phyloP scores from a whole-genome alignment of 2,888 invertebrate species.

The Campoplex capitator region DNA sequence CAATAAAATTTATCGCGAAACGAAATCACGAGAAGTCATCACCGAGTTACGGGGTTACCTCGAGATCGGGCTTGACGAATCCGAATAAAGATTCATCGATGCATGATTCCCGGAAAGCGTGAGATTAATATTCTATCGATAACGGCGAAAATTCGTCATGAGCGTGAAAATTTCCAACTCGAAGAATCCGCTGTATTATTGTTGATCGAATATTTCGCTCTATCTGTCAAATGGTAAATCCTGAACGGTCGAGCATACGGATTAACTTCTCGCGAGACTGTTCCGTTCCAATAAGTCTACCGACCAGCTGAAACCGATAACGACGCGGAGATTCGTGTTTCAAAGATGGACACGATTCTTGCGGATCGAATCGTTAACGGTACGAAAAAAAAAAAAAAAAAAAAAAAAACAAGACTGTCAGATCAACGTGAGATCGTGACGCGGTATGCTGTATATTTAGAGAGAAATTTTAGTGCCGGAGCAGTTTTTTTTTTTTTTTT shows the following conservation, averaged over 20 bases:
- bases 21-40: no score
- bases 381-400: background rate
- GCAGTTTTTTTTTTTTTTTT: conserved; percentile 49
- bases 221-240: conserved; percentile 59
- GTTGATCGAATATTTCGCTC: conserved; percentile 64
- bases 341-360: conserved; percentile 44
- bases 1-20: no score
- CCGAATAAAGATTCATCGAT: no score
- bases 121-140: background rate
- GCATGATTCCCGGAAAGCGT: background rate
- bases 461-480: no score
- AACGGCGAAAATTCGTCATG: background rate
- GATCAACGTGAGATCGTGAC: no score
- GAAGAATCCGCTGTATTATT: conserved; percentile 8
- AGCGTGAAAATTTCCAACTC: background rate
- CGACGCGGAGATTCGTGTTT: background rate
- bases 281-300: conserved; percentile 70
- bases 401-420: background rate
- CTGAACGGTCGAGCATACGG: background rate
- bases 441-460: conserved; percentile 1
- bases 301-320: conserved; percentile 40
- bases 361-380: conserved; percentile 49
- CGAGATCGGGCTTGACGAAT: no score
- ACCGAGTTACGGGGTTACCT: no score
- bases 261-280: conserved; percentile 6